These are phyloP conservation scores for Pandemis heparana DNA, from an alignment of 2,888 invertebrate genomes.

Conservation along the genomic window DNA sequence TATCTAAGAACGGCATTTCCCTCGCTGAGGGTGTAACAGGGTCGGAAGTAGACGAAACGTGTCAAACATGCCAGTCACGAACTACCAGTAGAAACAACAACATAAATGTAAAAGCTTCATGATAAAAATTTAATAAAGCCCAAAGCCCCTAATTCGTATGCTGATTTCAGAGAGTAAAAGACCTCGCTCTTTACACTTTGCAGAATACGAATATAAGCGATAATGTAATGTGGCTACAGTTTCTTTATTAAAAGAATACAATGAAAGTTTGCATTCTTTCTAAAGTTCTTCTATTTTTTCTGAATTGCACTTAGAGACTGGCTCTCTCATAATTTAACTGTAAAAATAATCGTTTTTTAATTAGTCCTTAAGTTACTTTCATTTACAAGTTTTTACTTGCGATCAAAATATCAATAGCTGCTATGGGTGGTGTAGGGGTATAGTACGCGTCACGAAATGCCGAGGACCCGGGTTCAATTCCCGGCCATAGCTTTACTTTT, in stretches of 20 bases:
- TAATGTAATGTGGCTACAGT: neutral
- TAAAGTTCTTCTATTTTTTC: neutral
- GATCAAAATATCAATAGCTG: too few species aligned
- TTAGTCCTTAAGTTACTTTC: too few species aligned
- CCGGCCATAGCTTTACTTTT: too few species aligned
- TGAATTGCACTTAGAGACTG: neutral
- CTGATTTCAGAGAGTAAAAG: constrained; percentile 32
- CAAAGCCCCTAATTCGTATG: constrained; percentile 38
- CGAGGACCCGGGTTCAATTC: too few species aligned
- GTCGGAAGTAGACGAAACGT: constrained; percentile 20
- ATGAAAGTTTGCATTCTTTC: neutral
- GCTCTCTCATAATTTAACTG: neutral
- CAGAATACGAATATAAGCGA: constrained; percentile 22
- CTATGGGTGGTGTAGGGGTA: too few species aligned
- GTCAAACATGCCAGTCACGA: constrained; percentile 42
- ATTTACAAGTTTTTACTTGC: too few species aligned
- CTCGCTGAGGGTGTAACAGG: neutral
- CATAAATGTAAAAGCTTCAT: constrained; percentile 47
- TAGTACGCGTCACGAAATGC: too few species aligned
- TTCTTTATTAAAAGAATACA: constrained; percentile 10
- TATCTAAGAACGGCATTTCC: neutral
- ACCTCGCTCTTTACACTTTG: constrained; percentile 34
- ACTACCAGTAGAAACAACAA: constrained; percentile 45
- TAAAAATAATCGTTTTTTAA: neutral
- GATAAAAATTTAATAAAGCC: constrained; percentile 44